Evolutionary conservation across 2,888 invertebrate species (phyloP).

Genomic region (Melangyna quadrimaculata): DNA sequence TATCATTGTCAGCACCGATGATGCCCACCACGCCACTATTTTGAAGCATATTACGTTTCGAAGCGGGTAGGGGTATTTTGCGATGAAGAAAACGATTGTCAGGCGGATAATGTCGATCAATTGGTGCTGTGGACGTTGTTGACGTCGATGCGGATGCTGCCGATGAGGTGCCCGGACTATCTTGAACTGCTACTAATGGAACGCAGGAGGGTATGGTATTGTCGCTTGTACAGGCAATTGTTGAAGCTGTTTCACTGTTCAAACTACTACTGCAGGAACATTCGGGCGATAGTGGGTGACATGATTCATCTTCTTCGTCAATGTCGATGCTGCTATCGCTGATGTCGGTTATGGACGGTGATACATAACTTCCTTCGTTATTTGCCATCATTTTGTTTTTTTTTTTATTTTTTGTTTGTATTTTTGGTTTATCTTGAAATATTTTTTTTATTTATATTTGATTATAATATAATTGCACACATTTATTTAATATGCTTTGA

Average conservation of each 20-base stretch:
- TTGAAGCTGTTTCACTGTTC: slow-evolving; percentile 72
- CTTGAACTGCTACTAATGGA: slow-evolving; percentile 72
- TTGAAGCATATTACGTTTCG: slow-evolving; percentile 38
- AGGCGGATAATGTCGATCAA: slow-evolving; percentile 74
- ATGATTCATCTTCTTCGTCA: slow-evolving; percentile 75
- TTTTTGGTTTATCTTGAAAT: not conserved
- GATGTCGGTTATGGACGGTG: slow-evolving; percentile 74
- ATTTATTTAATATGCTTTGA: slow-evolving; percentile 27
- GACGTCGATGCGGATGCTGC: slow-evolving; percentile 30
- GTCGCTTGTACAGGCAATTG: slow-evolving; percentile 71
- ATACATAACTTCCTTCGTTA: slow-evolving; percentile 66
- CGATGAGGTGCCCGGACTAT: slow-evolving; percentile 71
- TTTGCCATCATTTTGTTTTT: slow-evolving; percentile 49
- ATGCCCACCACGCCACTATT: not conserved
- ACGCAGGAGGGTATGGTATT: slow-evolving; percentile 70
- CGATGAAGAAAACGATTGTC: slow-evolving; percentile 13
- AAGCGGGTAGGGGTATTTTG: slow-evolving; percentile 23
- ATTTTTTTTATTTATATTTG: slow-evolving; percentile 3
- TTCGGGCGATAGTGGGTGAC: slow-evolving; percentile 67
- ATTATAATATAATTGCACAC: slow-evolving; percentile 46
- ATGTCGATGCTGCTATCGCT: slow-evolving; percentile 78
- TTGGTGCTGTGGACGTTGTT: slow-evolving; percentile 77
- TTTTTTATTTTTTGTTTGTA: not conserved
- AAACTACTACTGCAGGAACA: slow-evolving; percentile 73
- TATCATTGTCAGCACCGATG: slow-evolving; percentile 73